Conservation (phyloP, 2,888 invertebrate species). For the Creontiades dilutus region DNA sequence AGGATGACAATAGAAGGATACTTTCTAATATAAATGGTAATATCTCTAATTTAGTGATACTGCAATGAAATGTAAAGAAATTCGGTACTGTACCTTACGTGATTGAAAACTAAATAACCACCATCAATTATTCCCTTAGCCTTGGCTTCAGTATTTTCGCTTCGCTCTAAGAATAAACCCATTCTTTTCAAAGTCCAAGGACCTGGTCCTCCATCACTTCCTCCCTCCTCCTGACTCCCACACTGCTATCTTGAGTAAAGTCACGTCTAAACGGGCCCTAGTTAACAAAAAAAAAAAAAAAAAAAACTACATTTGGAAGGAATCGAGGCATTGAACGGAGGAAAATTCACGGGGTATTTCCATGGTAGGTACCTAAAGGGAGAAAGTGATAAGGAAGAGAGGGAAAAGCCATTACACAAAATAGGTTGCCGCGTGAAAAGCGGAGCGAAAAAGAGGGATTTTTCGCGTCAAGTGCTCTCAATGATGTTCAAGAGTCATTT, state of each 20-base stretch:
- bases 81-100: background rate
- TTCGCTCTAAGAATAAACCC: slow-evolving; percentile 4
- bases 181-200: background rate
- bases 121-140: background rate
- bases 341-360: slow-evolving; percentile 33
- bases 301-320: slow-evolving; percentile 31
- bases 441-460: slow-evolving; percentile 8
- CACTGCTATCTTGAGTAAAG: slow-evolving; percentile 22
- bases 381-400: slow-evolving; percentile 51
- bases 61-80: too few relatives aligned
- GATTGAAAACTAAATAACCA: background rate
- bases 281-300: background rate
- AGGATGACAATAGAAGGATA: too few relatives aligned
- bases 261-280: slow-evolving; percentile 35
- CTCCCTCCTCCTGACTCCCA: background rate
- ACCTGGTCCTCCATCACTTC: slow-evolving; percentile 5
- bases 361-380: slow-evolving; percentile 5
- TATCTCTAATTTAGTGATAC: too few relatives aligned
- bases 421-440: slow-evolving; percentile 52
- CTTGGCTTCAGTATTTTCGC: background rate
- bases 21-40: too few relatives aligned
- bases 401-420: slow-evolving; percentile 59
- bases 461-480: slow-evolving; percentile 47
- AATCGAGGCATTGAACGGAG: slow-evolving; percentile 17
- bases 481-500: slow-evolving; percentile 47